phyloP scores from a whole-genome alignment of 1,140 invertebrate genomes.

The Monochamus saltuarius region DNA sequence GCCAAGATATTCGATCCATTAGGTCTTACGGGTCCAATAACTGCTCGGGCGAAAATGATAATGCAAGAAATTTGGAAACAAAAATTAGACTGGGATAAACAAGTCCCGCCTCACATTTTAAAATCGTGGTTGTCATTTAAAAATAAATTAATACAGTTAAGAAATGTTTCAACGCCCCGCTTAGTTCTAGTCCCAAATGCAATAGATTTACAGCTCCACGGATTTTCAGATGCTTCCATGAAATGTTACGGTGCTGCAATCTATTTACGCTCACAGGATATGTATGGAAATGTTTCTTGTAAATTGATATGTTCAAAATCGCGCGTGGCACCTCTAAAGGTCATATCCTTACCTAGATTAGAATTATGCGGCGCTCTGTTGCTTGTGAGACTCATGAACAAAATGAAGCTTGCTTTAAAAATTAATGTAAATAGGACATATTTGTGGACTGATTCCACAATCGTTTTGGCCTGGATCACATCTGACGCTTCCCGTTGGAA shows the following conservation, averaged over 20 bases:
- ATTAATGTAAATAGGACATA: neutral
- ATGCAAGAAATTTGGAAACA: neutral
- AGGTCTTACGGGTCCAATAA: neutral
- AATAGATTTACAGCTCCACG: neutral
- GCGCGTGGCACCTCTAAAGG: slow-evolving; percentile 36
- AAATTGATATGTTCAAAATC: slow-evolving; percentile 50
- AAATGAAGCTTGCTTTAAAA: no score
- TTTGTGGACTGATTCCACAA: no score
- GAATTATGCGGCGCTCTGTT: slow-evolving; percentile 33
- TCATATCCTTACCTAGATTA: slow-evolving; percentile 30
- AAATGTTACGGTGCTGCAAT: slow-evolving; percentile 11
- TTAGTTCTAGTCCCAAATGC: neutral
- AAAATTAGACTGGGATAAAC: neutral
- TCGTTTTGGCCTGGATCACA: no score
- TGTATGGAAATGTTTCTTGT: slow-evolving; percentile 36
- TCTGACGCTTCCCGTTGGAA: no score
- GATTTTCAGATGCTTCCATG: neutral
- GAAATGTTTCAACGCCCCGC: neutral
- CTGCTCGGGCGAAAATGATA: neutral
- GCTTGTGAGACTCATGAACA: slow-evolving; percentile 21
- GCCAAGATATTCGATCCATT: neutral
- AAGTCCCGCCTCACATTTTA: slow-evolving; percentile 15
- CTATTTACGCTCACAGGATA: slow-evolving; percentile 28
- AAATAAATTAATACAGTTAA: neutral
- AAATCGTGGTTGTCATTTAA: neutral